Percentiles rank a stretch among this genome's conserved stretches.
Evolutionary conservation across 2,888 invertebrate genomes (phyloP).

Genomic region (Drosophila histrio): DNA sequence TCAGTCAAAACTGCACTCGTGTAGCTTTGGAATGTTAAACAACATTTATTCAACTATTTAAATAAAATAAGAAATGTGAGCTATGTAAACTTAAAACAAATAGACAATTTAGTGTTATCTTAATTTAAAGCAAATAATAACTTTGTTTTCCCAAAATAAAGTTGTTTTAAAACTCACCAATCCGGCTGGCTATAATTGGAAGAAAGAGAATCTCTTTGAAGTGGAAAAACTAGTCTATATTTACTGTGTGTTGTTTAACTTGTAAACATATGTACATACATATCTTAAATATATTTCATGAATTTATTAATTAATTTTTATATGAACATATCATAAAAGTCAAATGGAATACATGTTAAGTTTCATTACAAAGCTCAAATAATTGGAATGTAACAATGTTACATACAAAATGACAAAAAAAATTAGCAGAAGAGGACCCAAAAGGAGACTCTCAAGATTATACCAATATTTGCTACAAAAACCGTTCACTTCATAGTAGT

Average conservation of each 20-base stretch:
- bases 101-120: conserved; percentile 8
- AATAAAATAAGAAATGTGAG: conserved; percentile 10
- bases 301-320: background rate
- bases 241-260: too few relatives aligned
- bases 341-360: too few relatives aligned
- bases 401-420: too few relatives aligned
- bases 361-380: too few relatives aligned
- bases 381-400: too few relatives aligned
- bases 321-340: too few relatives aligned
- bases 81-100: conserved; percentile 6
- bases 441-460: background rate
- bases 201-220: too few relatives aligned
- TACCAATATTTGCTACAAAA: background rate
- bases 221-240: conserved; percentile 1
- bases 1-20: conserved; percentile 3
- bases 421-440: too few relatives aligned
- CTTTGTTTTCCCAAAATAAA: conserved; percentile 15
- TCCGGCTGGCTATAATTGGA: background rate
- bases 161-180: conserved; percentile 1
- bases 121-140: conserved; percentile 6
- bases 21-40: background rate
- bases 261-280: background rate
- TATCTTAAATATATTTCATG: background rate
- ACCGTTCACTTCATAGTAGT: too few relatives aligned
- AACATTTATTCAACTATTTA: conserved; percentile 12